Percentiles rank a stretch among this genome's conserved stretches.
Evolutionary conservation across 2,797 vertebrate genomes (phyloP).

Genomic region (Vespertilio murinus): DNA sequence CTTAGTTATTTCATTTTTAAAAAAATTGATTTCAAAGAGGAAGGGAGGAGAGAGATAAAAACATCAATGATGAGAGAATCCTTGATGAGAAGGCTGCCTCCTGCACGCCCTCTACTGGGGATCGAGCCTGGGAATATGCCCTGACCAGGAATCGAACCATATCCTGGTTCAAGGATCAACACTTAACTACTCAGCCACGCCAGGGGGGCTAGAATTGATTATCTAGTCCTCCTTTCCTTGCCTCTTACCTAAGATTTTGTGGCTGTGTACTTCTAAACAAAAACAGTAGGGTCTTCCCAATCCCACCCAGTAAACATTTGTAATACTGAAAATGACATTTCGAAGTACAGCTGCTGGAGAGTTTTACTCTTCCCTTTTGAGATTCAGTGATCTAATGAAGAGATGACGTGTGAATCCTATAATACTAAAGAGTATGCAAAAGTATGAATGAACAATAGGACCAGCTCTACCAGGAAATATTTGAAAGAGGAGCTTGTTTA

Average conservation of each 20-base stretch:
- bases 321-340: slow-evolving; percentile 8
- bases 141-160: neutral
- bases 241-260: neutral
- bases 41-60: neutral
- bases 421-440: neutral
- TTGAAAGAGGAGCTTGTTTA: slow-evolving; percentile 55
- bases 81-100: neutral
- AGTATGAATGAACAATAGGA: slow-evolving; percentile 34
- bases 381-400: slow-evolving; percentile 25
- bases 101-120: neutral
- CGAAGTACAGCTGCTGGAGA: neutral
- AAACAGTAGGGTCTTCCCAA: neutral
- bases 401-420: neutral
- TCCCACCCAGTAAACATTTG: neutral
- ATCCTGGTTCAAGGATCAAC: neutral
- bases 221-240: neutral
- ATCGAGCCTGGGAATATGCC: no score
- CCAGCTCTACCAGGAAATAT: slow-evolving; percentile 24
- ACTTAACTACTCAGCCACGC: neutral
- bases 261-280: slow-evolving; percentile 9
- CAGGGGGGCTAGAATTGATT: no score
- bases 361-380: slow-evolving; percentile 52
- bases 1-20: neutral
- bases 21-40: no score
- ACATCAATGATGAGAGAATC: neutral